Conservation (phyloP, 2,888 invertebrate species). For the Eilema depressum region DNA sequence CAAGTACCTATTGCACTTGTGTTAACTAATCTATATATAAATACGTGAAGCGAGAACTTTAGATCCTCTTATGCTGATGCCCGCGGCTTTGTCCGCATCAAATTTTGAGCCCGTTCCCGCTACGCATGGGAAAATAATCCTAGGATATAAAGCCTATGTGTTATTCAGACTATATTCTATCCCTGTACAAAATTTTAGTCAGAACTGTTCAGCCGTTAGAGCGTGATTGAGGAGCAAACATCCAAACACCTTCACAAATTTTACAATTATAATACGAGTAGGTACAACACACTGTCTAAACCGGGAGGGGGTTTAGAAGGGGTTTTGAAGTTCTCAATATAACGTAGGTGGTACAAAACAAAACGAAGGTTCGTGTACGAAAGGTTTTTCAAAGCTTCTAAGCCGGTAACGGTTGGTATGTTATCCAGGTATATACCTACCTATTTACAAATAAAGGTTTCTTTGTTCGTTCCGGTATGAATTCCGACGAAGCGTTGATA, state of each 20-base stretch:
- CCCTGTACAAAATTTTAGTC: too few species aligned
- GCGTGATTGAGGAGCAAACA: too few species aligned
- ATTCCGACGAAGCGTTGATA: not conserved
- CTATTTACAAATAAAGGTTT: conserved; percentile 4
- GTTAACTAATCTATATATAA: not conserved
- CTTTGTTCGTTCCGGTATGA: conserved; percentile 1
- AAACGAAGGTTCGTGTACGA: not conserved
- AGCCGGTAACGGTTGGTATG: not conserved
- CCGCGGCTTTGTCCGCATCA: too few species aligned
- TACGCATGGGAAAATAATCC: too few species aligned
- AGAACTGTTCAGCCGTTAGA: too few species aligned
- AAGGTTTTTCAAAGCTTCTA: conserved; percentile 4
- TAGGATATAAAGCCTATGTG: too few species aligned
- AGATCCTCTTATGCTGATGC: too few species aligned
- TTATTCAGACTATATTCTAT: too few species aligned
- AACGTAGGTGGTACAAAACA: not conserved
- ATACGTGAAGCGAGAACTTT: not conserved
- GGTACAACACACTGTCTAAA: not conserved
- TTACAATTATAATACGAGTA: too few species aligned
- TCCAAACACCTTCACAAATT: too few species aligned
- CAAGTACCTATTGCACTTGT: not conserved
- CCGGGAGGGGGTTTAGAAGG: not conserved
- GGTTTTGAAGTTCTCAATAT: not conserved
- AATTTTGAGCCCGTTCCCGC: too few species aligned
- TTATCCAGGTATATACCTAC: not conserved